Conservation (phyloP, 2,888 invertebrate genomes). For the Apeira syringaria region DNA sequence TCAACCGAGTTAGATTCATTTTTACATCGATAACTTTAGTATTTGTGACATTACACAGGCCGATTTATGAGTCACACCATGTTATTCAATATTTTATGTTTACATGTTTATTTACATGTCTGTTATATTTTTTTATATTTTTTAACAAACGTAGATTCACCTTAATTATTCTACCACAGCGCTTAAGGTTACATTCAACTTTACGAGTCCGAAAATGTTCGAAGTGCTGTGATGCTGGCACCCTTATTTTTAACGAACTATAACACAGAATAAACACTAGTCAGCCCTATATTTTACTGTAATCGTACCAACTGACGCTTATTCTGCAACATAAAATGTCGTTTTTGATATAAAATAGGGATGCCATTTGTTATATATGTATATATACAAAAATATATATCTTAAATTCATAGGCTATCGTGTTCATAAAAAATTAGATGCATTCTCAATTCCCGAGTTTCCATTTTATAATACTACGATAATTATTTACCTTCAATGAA, state of each 20-base stretch:
- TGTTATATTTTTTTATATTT: too few relatives aligned
- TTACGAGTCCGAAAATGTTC: slow-evolving; percentile 4
- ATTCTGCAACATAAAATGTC: too few relatives aligned
- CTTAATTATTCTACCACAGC: slow-evolving; percentile 14
- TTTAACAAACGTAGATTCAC: too few relatives aligned
- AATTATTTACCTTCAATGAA: slow-evolving; percentile 16
- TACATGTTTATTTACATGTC: too few relatives aligned
- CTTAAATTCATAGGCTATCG: slow-evolving; percentile 8
- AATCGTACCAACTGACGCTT: too few relatives aligned
- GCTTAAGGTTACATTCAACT: slow-evolving; percentile 7
- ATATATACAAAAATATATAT: slow-evolving; percentile 20
- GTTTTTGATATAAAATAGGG: too few relatives aligned
- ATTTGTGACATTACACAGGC: slow-evolving; percentile 3
- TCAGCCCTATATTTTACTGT: too few relatives aligned
- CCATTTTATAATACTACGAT: slow-evolving; percentile 8
- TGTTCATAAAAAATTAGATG: slow-evolving; percentile 11
- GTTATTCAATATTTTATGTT: neutral
- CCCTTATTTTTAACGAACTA: neutral
- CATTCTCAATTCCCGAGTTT: slow-evolving; percentile 21
- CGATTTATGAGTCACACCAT: too few relatives aligned
- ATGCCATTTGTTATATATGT: slow-evolving; percentile 1
- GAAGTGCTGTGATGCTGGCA: neutral
- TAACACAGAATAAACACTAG: too few relatives aligned
- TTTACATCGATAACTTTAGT: too few relatives aligned
- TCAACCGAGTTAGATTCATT: too few relatives aligned